phyloP scores from a whole-genome alignment of 2,113 vertebrate species.

The Notothenia coriiceps region DNA sequence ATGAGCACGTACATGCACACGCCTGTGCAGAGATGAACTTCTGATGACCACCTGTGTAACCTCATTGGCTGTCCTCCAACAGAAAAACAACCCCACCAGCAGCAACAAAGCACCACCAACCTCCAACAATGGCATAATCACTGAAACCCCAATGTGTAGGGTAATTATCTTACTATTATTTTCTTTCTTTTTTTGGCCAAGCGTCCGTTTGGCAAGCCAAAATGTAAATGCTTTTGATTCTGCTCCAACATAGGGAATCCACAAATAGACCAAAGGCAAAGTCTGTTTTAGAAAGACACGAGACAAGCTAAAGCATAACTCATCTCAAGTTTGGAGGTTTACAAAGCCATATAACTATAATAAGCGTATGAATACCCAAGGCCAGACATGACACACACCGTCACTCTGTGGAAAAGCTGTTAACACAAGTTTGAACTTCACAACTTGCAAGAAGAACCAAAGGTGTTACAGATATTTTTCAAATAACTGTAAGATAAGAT shows the following conservation, averaged over 20 bases:
- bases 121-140: background rate
- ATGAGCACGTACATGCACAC: background rate
- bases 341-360: background rate
- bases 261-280: background rate
- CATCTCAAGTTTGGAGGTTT: background rate
- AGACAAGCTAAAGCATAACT: background rate
- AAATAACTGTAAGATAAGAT: background rate
- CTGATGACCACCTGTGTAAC: background rate
- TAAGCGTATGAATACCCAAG: background rate
- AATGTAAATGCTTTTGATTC: background rate
- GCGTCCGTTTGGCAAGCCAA: background rate
- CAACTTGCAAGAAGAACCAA: background rate
- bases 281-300: background rate
- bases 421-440: background rate
- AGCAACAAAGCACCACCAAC: background rate
- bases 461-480: background rate
- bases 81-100: background rate
- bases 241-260: background rate
- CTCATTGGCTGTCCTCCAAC: slow-evolving; percentile 1
- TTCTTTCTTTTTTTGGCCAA: background rate
- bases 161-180: background rate
- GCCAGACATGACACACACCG: background rate
- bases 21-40: slow-evolving; percentile 7
- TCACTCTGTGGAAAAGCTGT: background rate
- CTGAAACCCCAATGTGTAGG: background rate